Evolutionary conservation across 2,113 vertebrate genomes (phyloP).

Genomic region (Equus przewalskii): DNA sequence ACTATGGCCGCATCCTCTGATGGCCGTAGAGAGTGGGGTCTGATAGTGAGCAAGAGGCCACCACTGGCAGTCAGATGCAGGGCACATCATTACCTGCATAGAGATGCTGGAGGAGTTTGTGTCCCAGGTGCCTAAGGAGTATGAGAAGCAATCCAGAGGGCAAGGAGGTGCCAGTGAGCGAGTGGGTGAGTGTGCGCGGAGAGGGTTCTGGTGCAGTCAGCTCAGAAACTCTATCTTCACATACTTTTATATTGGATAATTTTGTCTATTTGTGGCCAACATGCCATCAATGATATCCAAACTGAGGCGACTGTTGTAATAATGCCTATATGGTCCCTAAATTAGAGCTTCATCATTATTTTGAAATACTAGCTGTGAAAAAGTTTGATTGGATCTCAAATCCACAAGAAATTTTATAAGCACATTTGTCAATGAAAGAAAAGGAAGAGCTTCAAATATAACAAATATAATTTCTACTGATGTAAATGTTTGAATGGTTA

Average conservation of each 20-base stretch:
- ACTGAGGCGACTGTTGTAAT: background rate
- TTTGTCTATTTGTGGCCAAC: background rate
- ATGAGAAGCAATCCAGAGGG: background rate
- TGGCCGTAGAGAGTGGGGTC: background rate
- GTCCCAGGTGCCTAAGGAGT: background rate
- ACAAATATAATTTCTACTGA: conserved; percentile 9
- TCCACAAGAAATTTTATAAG: background rate
- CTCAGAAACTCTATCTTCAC: background rate
- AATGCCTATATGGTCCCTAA: background rate
- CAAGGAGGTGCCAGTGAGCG: background rate
- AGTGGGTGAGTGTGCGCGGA: background rate
- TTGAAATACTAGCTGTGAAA: background rate
- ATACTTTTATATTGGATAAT: background rate
- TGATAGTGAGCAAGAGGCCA: background rate
- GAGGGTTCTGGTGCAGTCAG: background rate
- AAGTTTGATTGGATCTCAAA: conserved; percentile 1
- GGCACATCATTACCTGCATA: too few species aligned
- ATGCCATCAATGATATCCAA: background rate
- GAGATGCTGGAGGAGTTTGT: background rate
- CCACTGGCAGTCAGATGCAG: background rate
- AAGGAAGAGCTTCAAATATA: background rate
- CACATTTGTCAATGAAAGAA: conserved; percentile 13
- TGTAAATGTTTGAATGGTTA: background rate
- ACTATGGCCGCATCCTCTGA: background rate
- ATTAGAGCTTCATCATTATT: background rate